These are phyloP conservation scores for Epizoanthus illoricatus DNA, from an alignment of 92 coral and sea anemone genomes.

Conservation along the genomic window DNA sequence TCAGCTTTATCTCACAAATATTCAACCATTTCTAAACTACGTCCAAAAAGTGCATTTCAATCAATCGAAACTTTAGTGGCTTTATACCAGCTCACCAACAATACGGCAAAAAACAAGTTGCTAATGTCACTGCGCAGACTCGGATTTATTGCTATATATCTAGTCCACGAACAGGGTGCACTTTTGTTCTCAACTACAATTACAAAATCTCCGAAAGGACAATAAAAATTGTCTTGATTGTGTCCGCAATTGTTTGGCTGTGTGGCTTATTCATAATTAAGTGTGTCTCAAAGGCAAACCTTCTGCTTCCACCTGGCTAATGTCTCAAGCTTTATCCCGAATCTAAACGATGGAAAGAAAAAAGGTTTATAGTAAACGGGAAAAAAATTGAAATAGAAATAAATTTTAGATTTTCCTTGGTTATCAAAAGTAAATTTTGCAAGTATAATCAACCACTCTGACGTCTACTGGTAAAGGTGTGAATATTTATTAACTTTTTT, in stretches of 20 bases:
- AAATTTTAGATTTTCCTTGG: background rate
- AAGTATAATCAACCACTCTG: background rate
- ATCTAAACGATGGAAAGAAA: background rate
- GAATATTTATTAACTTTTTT: background rate
- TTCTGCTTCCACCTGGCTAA: background rate
- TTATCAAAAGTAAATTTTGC: background rate
- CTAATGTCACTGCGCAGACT: slow-evolving; percentile 1
- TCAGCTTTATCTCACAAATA: background rate
- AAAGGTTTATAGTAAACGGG: background rate
- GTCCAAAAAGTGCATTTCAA: background rate
- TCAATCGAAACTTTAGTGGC: slow-evolving; percentile 13
- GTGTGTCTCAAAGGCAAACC: slow-evolving; percentile 4
- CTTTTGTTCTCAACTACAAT: background rate
- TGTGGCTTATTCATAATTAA: slow-evolving; percentile 12
- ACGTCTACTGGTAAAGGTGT: background rate
- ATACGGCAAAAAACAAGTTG: background rate
- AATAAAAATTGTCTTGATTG: background rate
- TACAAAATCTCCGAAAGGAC: slow-evolving; percentile 23
- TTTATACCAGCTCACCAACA: background rate
- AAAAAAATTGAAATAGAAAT: background rate
- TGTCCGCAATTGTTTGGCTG: slow-evolving; percentile 4
- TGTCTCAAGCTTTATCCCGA: background rate
- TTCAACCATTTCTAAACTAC: slow-evolving; percentile 11
- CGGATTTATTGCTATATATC: background rate
- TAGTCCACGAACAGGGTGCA: background rate